Percentiles rank a stretch among this genome's conserved stretches.
These are phyloP conservation scores for Scelioninae gen. 1 DNA, from an alignment of 2,888 invertebrate genomes.

Conservation along the genomic window DNA sequence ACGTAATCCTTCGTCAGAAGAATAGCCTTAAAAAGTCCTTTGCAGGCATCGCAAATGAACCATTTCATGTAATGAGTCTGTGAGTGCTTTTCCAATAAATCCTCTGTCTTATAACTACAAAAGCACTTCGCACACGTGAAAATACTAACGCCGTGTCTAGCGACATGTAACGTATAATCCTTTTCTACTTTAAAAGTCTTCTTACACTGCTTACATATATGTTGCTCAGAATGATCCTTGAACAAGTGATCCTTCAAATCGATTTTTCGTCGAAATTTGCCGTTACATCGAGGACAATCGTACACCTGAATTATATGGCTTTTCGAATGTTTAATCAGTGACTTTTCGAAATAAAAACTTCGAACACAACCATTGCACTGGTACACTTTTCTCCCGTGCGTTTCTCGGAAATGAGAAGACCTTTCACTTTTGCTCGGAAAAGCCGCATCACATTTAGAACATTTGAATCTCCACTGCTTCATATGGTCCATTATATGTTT, in stretches of 20 bases:
- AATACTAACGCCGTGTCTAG: neutral
- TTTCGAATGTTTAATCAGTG: neutral
- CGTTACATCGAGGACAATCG: neutral
- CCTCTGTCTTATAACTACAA: neutral
- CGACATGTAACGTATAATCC: neutral
- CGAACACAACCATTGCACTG: neutral
- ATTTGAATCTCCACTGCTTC: neutral
- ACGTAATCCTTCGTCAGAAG: neutral
- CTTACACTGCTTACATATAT: neutral
- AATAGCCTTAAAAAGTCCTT: conserved; percentile 11
- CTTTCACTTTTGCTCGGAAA: neutral
- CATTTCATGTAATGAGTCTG: neutral
- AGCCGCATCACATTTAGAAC: neutral
- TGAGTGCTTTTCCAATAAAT: neutral
- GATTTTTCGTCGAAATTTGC: neutral
- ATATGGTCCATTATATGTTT: neutral
- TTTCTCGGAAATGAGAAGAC: neutral
- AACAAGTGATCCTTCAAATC: neutral
- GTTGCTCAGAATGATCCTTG: neutral
- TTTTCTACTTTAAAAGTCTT: neutral
- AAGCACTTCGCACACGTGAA: neutral
- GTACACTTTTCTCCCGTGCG: neutral
- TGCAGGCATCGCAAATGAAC: conserved; percentile 10
- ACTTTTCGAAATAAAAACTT: neutral
- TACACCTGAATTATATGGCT: neutral